Base-by-base conservation (phyloP, 1,140 invertebrate species). In the Pseudoatta argentina region DNA sequence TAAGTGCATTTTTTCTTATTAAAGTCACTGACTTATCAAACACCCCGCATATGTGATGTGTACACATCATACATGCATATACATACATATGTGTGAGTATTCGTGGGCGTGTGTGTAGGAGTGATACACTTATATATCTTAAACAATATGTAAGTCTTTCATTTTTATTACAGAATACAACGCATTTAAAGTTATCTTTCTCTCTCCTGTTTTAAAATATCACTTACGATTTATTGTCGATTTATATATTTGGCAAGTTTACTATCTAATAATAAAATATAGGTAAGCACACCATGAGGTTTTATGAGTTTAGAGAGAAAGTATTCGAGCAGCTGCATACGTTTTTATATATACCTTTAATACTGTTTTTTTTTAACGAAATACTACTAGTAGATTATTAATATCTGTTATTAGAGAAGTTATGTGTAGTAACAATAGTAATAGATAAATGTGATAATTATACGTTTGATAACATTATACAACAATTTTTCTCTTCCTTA, bases 241-340 rank as follows among this genome's bases (percentile, higher is more conserved):
- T 34, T 81, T 61, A 77, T 77, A 61, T 71, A 71, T 81, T 69
- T 81, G 78, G 78, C 78, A 81, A 81, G 57, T 79, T 81, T 81
- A 81, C 66, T 81, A 81, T 71, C 64, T 81, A 71, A 81, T 81
- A 81, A 81, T 81, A 81, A 81, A 81, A 81, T 81, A 81, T 71
- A 81, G 51, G 30, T 81, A 71, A 81, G 78, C 78, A 81, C 78
- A 81, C 51, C 71, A 53, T 81, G 78, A 81, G 78, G 64, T 81
- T 81, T 81, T 30, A 71, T 59, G 21, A 71, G 66, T 81, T 81
- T 5, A 53, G 64, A 71, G 78, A 81, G 51, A 55, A 81, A 39
- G 34, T 44, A 27, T 34, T 71, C 78, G 34, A 81, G 53, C 64
- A 57, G 21, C 66, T 81, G 34, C 39, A 71, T 48, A 81, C 34